These are phyloP conservation scores for Heliothis virescens DNA, from an alignment of 1,140 invertebrate genomes.

Conservation along the genomic window DNA sequence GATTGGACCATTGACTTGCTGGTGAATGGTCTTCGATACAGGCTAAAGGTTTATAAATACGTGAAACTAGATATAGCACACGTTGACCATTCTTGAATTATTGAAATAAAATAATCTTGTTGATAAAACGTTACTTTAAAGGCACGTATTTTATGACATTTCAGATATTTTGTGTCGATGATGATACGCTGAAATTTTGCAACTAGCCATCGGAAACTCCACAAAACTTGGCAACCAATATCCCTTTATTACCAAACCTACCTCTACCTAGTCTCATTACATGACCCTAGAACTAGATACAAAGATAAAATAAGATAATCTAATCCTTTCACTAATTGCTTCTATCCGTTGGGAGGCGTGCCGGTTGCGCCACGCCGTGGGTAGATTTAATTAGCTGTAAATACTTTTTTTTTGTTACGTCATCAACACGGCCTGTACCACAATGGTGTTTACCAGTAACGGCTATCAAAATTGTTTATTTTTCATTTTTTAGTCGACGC, in stretches of 20 bases:
- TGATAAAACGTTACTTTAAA: too few species aligned
- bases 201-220: too few species aligned
- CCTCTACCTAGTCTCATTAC: conserved; percentile 32
- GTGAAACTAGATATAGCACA: too few species aligned
- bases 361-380: conserved; percentile 74
- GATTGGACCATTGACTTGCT: too few species aligned
- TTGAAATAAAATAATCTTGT: too few species aligned
- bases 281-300: conserved; percentile 2
- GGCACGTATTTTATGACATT: too few species aligned
- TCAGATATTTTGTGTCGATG: too few species aligned
- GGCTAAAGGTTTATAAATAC: too few species aligned
- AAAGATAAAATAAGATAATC: conserved; percentile 44
- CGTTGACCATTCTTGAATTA: too few species aligned
- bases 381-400: conserved; percentile 83
- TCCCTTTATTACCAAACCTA: background rate
- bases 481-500: conserved; percentile 33
- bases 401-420: conserved; percentile 77
- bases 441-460: conserved; percentile 34
- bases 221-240: background rate
- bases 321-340: conserved; percentile 78
- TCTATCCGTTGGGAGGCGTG: conserved; percentile 76
- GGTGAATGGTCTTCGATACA: too few species aligned
- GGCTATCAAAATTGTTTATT: conserved; percentile 33
- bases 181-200: too few species aligned
- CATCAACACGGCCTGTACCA: conserved; percentile 52